Percentiles rank a stretch among this genome's conserved stretches.
Evolutionary conservation across 1,140 invertebrate species (phyloP).

Genomic region (Drosophila sp.): DNA sequence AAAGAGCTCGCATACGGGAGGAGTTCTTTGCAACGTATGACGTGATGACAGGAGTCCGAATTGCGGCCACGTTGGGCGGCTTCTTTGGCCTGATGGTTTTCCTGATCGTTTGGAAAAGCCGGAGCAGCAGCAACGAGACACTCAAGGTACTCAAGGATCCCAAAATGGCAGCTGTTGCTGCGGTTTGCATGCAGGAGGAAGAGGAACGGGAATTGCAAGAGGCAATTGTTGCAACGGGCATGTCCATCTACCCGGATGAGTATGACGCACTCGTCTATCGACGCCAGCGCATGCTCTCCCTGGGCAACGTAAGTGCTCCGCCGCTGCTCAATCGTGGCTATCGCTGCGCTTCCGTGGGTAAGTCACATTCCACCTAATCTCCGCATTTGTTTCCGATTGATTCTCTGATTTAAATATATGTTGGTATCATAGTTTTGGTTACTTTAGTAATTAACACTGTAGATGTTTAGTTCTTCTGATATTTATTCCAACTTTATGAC

Average conservation of each 20-base stretch:
- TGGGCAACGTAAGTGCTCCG: slow-evolving; percentile 85
- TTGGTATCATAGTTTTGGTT: too few relatives aligned
- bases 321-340: slow-evolving; percentile 85
- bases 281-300: slow-evolving; percentile 85
- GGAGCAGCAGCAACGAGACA: slow-evolving; percentile 89
- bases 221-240: slow-evolving; percentile 89
- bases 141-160: slow-evolving; percentile 87
- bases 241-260: slow-evolving; percentile 85
- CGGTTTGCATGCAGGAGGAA: slow-evolving; percentile 91
- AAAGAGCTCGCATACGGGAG: slow-evolving; percentile 88
- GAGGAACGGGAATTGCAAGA: slow-evolving; percentile 90
- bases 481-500: too few relatives aligned
- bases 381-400: too few relatives aligned
- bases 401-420: too few relatives aligned
- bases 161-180: slow-evolving; percentile 87
- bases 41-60: slow-evolving; percentile 94
- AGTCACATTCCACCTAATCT: slow-evolving; percentile 24
- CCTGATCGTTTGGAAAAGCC: slow-evolving; percentile 94
- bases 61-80: slow-evolving; percentile 93
- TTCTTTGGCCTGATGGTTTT: slow-evolving; percentile 95
- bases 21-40: slow-evolving; percentile 96
- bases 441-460: too few relatives aligned
- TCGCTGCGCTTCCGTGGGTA: slow-evolving; percentile 89
- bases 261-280: slow-evolving; percentile 86
- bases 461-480: too few relatives aligned